Base-by-base conservation (phyloP, 2,113 vertebrate species). In the Coreoperca whiteheadi region DNA sequence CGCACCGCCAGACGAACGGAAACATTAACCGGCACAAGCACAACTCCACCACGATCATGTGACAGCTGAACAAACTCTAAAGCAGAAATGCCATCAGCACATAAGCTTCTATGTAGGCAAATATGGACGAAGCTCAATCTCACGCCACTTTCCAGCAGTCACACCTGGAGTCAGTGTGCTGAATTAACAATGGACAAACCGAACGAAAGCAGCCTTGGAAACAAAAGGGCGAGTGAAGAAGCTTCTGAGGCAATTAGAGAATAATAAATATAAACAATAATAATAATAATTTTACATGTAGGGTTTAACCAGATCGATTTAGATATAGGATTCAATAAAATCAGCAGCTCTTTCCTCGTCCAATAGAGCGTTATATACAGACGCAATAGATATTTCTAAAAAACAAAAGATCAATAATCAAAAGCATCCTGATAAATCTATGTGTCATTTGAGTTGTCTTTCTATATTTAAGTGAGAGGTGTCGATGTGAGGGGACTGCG, bases 1-100 rank as follows among this genome's bases (percentile, higher is more conserved):
- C 32, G 75, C 14, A 34, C 74, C 74, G 43, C 79, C 79, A 48
- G 68, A 74, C n/a, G 1, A 75, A 81, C 23, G 85, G 87, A 92
- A 92, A 91, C 67, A 37, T 83, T 89, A 68, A 71, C 79, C 0
- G 15, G 48, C 30, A 18, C n/a, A 18, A 48, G 72, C 74, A 61
- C 48, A 25, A 28, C 57, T 39, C 32, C 15, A 11, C 23, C 61
- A 10, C 1, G 3, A 5, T 85, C 91, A 85, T 81, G 54, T 88
- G 85, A 89, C 4, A n/a, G 66, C 37, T 41, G 68, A 84, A 30
- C 39, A 67, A 63, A 81, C 64, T 51, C 68, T 5, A 34, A 60
- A 37, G 54, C 39, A 81, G 23, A 77, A 82, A 81, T 60, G 82
- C 73, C 72, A 63, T 8, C 39, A 20, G 4, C 25, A 28, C 54